Conservation (phyloP, 2,113 vertebrate species). For the Xiphophorus couchianus region DNA sequence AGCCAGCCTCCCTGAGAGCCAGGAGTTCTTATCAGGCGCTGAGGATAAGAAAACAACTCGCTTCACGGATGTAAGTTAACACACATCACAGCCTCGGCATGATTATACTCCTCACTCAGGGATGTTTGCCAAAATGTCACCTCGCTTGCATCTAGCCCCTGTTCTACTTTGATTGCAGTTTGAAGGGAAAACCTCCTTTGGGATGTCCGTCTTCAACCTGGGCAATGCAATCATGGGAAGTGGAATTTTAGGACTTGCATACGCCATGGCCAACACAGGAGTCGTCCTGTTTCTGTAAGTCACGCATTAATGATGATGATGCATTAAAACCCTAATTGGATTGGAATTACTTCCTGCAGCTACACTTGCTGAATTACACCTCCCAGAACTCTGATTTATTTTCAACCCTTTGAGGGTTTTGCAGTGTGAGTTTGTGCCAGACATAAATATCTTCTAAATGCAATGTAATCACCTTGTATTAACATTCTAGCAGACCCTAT, state of each 20-base stretch:
- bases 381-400: conserved; percentile 21
- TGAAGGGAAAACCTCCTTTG: conserved; percentile 96
- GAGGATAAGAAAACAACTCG: conserved; percentile 87
- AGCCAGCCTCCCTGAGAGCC: conserved; percentile 77
- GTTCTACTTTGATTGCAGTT: conserved; percentile 77
- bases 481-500: conserved; percentile 11
- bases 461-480: conserved; percentile 18
- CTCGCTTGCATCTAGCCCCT: background rate
- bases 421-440: conserved; percentile 3
- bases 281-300: conserved; percentile 97
- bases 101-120: background rate
- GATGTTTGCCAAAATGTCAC: background rate
- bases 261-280: conserved; percentile 97
- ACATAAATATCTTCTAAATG: conserved; percentile 31
- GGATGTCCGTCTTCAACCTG: conserved; percentile 98
- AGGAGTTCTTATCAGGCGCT: conserved; percentile 85
- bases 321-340: background rate
- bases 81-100: background rate
- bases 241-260: conserved; percentile 94
- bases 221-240: conserved; percentile 99
- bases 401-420: background rate
- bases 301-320: background rate
- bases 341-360: background rate
- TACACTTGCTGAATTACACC: background rate
- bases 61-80: conserved; percentile 88